A percentile compares a stretch with the other conserved stretches of the same genome.
Evolutionary conservation across 2,113 vertebrate genomes (phyloP).

Genomic region (Sialia sialis): DNA sequence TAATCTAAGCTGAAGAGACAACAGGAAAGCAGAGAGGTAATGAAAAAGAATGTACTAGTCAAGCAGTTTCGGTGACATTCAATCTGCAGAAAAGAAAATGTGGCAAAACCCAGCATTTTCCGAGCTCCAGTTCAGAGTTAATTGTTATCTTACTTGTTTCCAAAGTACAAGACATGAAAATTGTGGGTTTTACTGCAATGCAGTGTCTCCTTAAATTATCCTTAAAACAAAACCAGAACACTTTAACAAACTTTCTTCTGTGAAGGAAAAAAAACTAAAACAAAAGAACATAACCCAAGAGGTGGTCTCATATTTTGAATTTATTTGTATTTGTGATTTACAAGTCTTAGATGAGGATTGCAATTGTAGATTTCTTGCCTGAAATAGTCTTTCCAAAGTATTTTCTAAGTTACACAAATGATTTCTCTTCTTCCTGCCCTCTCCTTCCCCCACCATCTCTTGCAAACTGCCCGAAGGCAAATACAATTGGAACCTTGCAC

Average conservation of each 20-base stretch:
- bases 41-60: background rate
- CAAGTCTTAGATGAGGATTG: background rate
- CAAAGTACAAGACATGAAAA: background rate
- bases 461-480: slow-evolving; percentile 40
- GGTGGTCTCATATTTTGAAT: background rate
- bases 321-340: background rate
- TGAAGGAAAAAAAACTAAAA: background rate
- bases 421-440: background rate
- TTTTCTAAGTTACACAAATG: background rate
- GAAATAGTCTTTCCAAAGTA: background rate
- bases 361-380: background rate
- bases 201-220: background rate
- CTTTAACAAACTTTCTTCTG: background rate
- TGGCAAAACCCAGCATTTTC: background rate
- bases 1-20: background rate
- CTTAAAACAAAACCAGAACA: background rate
- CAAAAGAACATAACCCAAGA: background rate
- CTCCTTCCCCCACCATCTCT: slow-evolving; percentile 9
- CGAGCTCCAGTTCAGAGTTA: background rate
- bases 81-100: background rate
- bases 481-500: slow-evolving; percentile 52
- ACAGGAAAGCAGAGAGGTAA: background rate
- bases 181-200: background rate
- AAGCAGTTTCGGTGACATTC: background rate
- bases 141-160: background rate